phyloP scores from a whole-genome alignment of 1,140 invertebrate genomes.

The Geopemphigus sp. region DNA sequence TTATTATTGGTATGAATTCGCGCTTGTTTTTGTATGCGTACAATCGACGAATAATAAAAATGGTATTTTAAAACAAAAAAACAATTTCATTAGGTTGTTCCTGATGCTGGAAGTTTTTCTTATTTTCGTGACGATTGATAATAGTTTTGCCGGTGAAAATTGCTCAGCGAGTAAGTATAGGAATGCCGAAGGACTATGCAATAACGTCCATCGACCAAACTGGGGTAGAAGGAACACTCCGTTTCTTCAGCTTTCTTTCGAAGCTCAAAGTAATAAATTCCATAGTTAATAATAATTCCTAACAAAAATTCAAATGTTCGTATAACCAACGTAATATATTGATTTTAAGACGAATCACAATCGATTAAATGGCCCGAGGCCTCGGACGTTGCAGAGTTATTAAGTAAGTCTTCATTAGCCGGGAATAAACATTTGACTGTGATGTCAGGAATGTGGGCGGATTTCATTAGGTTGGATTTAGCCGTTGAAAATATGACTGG shows the following conservation, averaged over 20 bases:
- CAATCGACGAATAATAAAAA: constrained; percentile 1
- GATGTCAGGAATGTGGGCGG: constrained; percentile 50
- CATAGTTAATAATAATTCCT: background rate
- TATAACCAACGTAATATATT: background rate
- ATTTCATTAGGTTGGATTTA: constrained; percentile 48
- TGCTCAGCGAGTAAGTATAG: constrained; percentile 78
- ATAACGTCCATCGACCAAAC: constrained; percentile 85
- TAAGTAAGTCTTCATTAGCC: background rate
- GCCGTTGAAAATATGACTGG: constrained; percentile 39
- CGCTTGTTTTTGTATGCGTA: background rate
- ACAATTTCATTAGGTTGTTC: constrained; percentile 38
- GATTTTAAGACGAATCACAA: constrained; percentile 6
- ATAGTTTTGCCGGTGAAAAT: background rate
- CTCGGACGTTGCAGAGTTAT: constrained; percentile 20
- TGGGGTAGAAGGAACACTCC: constrained; percentile 83
- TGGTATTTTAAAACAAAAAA: constrained; percentile 5
- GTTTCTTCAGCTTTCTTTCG: constrained; percentile 72
- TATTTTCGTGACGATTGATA: background rate
- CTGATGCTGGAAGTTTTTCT: constrained; percentile 5
- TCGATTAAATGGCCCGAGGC: constrained; percentile 31
- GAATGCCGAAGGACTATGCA: constrained; percentile 83
- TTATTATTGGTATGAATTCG: background rate
- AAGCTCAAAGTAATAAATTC: constrained; percentile 70
- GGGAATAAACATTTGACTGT: constrained; percentile 51
- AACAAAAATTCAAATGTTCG: background rate